These are phyloP conservation scores for Leontopithecus rosalia DNA, from an alignment of 2,797 vertebrate species.

Conservation along the genomic window DNA sequence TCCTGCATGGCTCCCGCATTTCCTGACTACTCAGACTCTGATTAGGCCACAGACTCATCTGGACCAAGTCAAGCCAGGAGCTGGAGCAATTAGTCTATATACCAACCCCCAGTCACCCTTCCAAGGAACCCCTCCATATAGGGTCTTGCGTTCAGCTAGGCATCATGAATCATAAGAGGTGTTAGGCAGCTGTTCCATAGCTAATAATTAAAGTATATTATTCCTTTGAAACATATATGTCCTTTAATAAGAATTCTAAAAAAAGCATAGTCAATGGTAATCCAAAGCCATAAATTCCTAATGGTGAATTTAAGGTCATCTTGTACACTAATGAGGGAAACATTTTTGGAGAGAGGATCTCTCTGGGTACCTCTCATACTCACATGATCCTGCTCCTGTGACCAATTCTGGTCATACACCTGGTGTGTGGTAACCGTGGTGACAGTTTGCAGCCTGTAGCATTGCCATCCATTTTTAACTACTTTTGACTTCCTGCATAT, in stretches of 20 bases:
- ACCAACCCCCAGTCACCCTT: neutral
- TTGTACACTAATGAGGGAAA: neutral
- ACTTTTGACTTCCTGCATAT: constrained; percentile 11
- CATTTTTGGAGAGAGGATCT: neutral
- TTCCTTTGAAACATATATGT: neutral
- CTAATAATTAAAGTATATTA: neutral
- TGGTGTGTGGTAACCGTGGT: neutral
- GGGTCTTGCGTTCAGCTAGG: neutral
- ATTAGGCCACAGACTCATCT: neutral
- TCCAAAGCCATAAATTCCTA: neutral
- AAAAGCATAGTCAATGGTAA: neutral
- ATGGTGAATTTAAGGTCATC: neutral
- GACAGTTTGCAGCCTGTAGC: neutral
- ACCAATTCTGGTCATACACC: neutral
- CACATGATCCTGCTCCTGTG: neutral
- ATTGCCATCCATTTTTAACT: neutral
- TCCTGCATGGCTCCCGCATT: neutral
- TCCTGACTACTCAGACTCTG: neutral
- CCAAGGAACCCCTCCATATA: neutral
- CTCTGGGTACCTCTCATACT: neutral
- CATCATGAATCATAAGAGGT: neutral
- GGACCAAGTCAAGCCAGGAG: neutral
- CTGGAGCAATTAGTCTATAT: neutral
- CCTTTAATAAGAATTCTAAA: constrained; percentile 15
- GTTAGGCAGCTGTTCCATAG: neutral